Conservation (phyloP, 2,888 invertebrate genomes). For the Coenonympha arcania region DNA sequence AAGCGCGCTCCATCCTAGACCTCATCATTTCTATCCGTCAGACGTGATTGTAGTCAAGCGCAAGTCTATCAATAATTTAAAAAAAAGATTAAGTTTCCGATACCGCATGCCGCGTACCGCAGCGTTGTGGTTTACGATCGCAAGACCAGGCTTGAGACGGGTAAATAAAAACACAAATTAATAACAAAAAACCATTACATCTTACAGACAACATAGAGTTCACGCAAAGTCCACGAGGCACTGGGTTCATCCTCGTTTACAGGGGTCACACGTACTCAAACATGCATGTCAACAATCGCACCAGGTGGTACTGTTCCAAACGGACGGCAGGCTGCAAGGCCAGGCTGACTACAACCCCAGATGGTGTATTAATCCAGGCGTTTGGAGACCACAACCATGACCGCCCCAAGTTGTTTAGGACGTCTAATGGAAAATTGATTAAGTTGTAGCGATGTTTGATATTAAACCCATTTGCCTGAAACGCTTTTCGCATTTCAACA, state of each 20-base stretch:
- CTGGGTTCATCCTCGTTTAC: conserved; percentile 9
- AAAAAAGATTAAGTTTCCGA: no score
- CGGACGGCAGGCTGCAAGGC: conserved; percentile 29
- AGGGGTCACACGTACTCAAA: conserved; percentile 13
- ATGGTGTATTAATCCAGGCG: conserved; percentile 15
- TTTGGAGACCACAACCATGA: conserved; percentile 26
- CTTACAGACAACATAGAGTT: conserved; percentile 17
- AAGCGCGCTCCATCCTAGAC: no score
- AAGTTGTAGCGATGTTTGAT: not conserved
- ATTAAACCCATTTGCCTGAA: no score
- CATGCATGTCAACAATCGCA: conserved; percentile 17
- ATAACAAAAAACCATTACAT: no score
- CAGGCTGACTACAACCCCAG: conserved; percentile 22
- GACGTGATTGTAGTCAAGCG: no score
- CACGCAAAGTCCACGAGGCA: conserved; percentile 4
- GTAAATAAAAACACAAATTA: no score
- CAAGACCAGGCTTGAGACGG: no score
- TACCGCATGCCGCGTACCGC: no score
- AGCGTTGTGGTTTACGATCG: no score
- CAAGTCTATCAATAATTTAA: no score
- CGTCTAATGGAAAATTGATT: conserved; percentile 13
- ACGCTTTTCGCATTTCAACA: no score
- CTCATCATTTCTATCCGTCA: no score
- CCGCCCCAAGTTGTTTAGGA: conserved; percentile 22
- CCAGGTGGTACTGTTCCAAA: conserved; percentile 33